These are phyloP conservation scores for Venusia cambrica DNA, from an alignment of 2,888 invertebrate species.

Conservation along the genomic window DNA sequence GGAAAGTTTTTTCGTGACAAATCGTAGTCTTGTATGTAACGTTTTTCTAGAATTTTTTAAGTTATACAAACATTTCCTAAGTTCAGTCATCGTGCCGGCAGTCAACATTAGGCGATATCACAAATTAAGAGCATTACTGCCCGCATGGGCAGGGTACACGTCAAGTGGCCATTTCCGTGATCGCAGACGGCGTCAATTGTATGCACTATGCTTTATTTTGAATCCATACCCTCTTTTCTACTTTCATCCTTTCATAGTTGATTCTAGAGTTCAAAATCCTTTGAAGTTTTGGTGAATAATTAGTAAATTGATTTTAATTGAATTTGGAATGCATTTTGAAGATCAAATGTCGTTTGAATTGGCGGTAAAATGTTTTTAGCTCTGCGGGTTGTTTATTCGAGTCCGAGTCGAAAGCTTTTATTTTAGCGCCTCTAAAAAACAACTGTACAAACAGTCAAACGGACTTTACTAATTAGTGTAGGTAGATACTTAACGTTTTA, in stretches of 20 bases:
- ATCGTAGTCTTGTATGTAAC: too few relatives aligned
- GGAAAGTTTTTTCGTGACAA: too few relatives aligned
- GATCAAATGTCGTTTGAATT: conserved; percentile 22
- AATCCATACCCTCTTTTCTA: conserved; percentile 9
- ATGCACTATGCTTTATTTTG: conserved; percentile 48
- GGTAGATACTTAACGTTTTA: too few relatives aligned
- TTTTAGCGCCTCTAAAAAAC: conserved; percentile 6
- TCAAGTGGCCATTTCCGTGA: conserved; percentile 59
- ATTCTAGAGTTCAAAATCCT: conserved; percentile 22
- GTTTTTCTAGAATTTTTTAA: not conserved
- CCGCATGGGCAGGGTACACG: conserved; percentile 49
- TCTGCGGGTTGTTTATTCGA: conserved; percentile 13
- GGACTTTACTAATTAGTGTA: not conserved
- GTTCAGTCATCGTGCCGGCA: conserved; percentile 6
- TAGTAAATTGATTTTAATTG: conserved; percentile 36
- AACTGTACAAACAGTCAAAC: conserved; percentile 6
- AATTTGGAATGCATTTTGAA: conserved; percentile 39
- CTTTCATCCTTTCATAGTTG: conserved; percentile 7
- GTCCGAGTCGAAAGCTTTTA: not conserved
- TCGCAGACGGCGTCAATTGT: conserved; percentile 57
- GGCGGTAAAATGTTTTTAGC: conserved; percentile 21
- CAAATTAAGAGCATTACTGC: conserved; percentile 43
- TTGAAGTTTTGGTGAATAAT: conserved; percentile 25
- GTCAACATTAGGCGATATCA: conserved; percentile 24
- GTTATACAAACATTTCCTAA: conserved; percentile 3